Evolutionary conservation across 2,888 invertebrate species (phyloP).

Genomic region (Watsonalla cultraria): DNA sequence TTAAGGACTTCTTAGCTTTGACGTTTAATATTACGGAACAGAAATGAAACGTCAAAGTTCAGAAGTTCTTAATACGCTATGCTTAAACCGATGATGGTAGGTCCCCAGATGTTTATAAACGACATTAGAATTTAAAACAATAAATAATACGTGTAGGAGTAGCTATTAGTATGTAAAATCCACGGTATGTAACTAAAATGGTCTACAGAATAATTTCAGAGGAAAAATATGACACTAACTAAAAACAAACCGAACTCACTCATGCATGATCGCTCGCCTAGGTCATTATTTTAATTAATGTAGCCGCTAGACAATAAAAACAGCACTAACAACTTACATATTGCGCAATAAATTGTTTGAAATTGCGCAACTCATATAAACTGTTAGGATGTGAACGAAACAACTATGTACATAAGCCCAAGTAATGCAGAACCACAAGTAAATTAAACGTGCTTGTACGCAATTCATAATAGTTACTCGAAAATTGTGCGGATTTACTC

Average conservation of each 20-base stretch:
- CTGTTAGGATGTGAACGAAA: background rate
- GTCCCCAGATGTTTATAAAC: too few relatives aligned
- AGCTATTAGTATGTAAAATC: too few relatives aligned
- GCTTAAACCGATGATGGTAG: too few relatives aligned
- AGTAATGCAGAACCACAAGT: constrained; percentile 36
- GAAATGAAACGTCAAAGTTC: too few relatives aligned
- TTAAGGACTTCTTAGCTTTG: too few relatives aligned
- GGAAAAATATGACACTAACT: background rate
- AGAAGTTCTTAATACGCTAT: too few relatives aligned
- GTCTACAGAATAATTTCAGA: too few relatives aligned
- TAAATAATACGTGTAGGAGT: too few relatives aligned
- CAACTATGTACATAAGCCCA: constrained; percentile 19
- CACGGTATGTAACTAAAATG: too few relatives aligned
- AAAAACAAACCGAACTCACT: background rate
- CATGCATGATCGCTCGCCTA: background rate
- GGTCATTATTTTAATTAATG: background rate
- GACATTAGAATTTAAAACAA: too few relatives aligned
- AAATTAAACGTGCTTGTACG: constrained; percentile 43
- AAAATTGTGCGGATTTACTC: constrained; percentile 26
- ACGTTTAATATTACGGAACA: too few relatives aligned
- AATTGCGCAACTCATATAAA: background rate
- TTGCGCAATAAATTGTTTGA: background rate
- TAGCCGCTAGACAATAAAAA: background rate
- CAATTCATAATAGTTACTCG: constrained; percentile 39
- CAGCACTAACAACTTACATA: background rate